These are phyloP conservation scores for Fukomys damarensis DNA, from an alignment of 2,113 vertebrate species.

Conservation along the genomic window DNA sequence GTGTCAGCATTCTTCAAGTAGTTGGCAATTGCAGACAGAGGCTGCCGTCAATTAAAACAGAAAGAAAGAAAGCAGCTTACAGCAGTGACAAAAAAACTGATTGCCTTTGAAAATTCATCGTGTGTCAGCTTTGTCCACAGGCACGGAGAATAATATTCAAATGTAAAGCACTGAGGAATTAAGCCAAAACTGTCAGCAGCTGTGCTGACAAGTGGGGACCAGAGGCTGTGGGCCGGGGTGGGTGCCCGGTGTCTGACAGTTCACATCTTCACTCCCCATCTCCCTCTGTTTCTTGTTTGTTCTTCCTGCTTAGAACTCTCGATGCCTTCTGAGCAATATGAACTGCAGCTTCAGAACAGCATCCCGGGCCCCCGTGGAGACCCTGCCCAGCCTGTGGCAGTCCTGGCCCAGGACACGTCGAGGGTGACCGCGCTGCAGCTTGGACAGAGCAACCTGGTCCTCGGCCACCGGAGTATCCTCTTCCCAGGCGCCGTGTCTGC, in stretches of 20 bases:
- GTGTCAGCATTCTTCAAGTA: not conserved
- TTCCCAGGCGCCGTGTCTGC: rapidly evolving
- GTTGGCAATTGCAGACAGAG: not conserved
- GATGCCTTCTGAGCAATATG: conserved; percentile 90
- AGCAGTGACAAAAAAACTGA: conserved; percentile 17
- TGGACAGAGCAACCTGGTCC: conserved; percentile 86
- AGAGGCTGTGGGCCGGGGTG: rapidly evolving
- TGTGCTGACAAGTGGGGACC: not conserved
- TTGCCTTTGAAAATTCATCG: conserved; percentile 41
- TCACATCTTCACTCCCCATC: not conserved
- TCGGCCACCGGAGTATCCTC: conserved; percentile 88
- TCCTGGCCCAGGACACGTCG: conserved; percentile 87
- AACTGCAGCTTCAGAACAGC: conserved; percentile 93
- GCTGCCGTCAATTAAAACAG: not conserved
- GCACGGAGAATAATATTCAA: not conserved
- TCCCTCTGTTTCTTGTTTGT: not conserved
- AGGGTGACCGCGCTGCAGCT: conserved; percentile 86
- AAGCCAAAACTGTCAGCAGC: not conserved
- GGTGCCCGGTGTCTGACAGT: not conserved
- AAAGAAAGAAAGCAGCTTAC: not conserved
- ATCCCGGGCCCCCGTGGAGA: conserved; percentile 84
- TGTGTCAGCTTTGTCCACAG: conserved; percentile 4
- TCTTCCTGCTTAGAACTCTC: conserved; percentile 72
- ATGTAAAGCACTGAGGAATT: not conserved
- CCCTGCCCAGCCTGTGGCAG: conserved; percentile 84